Conservation (phyloP, 2,888 invertebrate species). For the Pemphredon lugubris region DNA sequence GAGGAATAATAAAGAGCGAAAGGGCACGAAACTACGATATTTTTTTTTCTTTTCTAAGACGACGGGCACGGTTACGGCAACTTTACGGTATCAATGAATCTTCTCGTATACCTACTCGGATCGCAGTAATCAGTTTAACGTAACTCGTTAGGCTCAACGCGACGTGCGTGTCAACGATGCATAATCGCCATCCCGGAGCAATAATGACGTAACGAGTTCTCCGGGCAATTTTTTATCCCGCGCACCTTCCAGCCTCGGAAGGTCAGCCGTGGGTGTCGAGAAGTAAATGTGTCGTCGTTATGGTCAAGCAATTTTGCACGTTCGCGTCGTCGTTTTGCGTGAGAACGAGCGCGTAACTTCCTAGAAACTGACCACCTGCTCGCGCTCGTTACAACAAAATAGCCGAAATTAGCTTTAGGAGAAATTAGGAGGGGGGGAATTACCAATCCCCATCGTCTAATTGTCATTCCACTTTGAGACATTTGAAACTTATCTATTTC, state of each 20-base stretch:
- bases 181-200: conserved; percentile 28
- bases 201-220: conserved; percentile 41
- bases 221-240: conserved; percentile 35
- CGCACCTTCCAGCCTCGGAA: conserved; percentile 48
- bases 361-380: conserved; percentile 25
- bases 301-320: conserved; percentile 51
- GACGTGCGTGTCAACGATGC: too few species aligned
- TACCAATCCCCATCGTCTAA: too few species aligned
- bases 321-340: conserved; percentile 31
- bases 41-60: too few species aligned
- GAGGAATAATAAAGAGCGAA: too few species aligned
- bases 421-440: neutral
- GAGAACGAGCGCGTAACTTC: conserved; percentile 27
- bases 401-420: neutral
- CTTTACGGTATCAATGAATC: too few species aligned
- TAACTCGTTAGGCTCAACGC: too few species aligned
- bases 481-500: too few species aligned
- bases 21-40: too few species aligned
- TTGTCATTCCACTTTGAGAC: too few species aligned
- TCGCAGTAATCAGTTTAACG: too few species aligned
- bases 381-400: neutral
- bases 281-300: conserved; percentile 44
- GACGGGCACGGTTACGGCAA: too few species aligned
- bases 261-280: conserved; percentile 64
- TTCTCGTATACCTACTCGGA: too few species aligned